Conservation (phyloP, 2,888 invertebrate genomes). For the Agriopis aurantiaria region DNA sequence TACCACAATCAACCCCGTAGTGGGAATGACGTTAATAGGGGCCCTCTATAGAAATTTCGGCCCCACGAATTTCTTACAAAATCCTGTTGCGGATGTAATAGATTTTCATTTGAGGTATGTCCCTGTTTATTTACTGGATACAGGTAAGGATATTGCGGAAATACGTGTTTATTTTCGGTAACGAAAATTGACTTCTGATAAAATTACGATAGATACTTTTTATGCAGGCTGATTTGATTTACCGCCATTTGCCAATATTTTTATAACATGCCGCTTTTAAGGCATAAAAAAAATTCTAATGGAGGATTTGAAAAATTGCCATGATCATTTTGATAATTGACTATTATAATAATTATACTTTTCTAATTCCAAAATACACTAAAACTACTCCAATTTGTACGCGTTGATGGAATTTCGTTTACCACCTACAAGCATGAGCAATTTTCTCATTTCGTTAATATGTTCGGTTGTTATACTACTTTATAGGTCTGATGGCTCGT, state of each 20-base stretch:
- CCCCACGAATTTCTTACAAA: slow-evolving; percentile 66
- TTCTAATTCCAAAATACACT: not conserved
- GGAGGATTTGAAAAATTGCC: not conserved
- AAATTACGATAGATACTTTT: slow-evolving; percentile 17
- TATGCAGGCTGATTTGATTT: not conserved
- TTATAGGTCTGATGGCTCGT: slow-evolving; percentile 28
- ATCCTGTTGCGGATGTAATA: slow-evolving; percentile 67
- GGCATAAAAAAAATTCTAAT: not conserved
- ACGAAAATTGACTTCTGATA: slow-evolving; percentile 34
- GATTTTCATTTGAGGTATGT: slow-evolving; percentile 80
- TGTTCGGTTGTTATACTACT: slow-evolving; percentile 22
- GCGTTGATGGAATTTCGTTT: not conserved
- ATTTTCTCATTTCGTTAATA: slow-evolving; percentile 42
- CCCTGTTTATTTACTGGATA: slow-evolving; percentile 40
- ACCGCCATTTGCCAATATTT: too few relatives aligned
- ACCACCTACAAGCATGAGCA: not conserved
- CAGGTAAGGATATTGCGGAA: slow-evolving; percentile 47
- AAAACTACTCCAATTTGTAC: not conserved
- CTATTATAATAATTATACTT: not conserved
- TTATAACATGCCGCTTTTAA: not conserved
- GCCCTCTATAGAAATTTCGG: slow-evolving; percentile 73
- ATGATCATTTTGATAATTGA: not conserved
- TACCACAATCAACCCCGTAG: slow-evolving; percentile 73
- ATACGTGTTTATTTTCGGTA: slow-evolving; percentile 38
- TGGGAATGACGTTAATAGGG: slow-evolving; percentile 79